Conservation (phyloP, 2,888 invertebrate species). For the Hartigia nigra region DNA sequence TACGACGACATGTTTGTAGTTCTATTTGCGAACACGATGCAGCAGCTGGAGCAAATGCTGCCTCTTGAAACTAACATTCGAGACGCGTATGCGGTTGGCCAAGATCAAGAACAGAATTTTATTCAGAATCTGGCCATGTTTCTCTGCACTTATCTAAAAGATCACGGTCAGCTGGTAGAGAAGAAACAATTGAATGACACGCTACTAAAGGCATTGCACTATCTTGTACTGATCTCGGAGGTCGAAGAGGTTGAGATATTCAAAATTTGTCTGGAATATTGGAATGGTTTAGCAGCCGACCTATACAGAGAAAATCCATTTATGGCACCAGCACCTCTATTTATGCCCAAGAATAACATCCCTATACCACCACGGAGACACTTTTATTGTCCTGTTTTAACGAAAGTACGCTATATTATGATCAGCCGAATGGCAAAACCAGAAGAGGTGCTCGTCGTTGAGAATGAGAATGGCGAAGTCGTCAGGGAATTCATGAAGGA, state of each 20-base stretch:
- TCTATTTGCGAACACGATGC: slow-evolving; percentile 92
- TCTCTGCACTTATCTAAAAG: slow-evolving; percentile 95
- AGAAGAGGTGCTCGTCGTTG: slow-evolving; percentile 98
- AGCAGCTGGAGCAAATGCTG: slow-evolving; percentile 91
- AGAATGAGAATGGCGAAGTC: slow-evolving; percentile 99
- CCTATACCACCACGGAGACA: slow-evolving; percentile 72
- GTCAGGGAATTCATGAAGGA: slow-evolving; percentile 99
- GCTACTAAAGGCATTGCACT: slow-evolving; percentile 85
- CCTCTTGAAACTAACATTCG: slow-evolving; percentile 92
- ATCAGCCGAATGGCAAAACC: slow-evolving; percentile 99
- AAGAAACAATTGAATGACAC: slow-evolving; percentile 81
- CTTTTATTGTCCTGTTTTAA: slow-evolving; percentile 83
- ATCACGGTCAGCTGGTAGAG: slow-evolving; percentile 91
- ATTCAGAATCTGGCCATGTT: slow-evolving; percentile 98
- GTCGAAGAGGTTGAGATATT: slow-evolving; percentile 99
- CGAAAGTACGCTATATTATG: slow-evolving; percentile 95
- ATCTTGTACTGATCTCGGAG: slow-evolving; percentile 92
- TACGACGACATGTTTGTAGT: slow-evolving; percentile 94
- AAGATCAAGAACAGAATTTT: slow-evolving; percentile 98
- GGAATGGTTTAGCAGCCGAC: slow-evolving; percentile 94
- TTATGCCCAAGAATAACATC: slow-evolving; percentile 55
- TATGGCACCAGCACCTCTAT: slow-evolving; percentile 67
- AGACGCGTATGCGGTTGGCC: slow-evolving; percentile 92
- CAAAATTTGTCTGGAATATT: slow-evolving; percentile 99
- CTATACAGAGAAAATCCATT: slow-evolving; percentile 90